Evolutionary conservation across 2,888 invertebrate species (phyloP), one percentile per base, ranked within the genome.

Genomic region (Chalcosyrphus nemorum): DNA sequence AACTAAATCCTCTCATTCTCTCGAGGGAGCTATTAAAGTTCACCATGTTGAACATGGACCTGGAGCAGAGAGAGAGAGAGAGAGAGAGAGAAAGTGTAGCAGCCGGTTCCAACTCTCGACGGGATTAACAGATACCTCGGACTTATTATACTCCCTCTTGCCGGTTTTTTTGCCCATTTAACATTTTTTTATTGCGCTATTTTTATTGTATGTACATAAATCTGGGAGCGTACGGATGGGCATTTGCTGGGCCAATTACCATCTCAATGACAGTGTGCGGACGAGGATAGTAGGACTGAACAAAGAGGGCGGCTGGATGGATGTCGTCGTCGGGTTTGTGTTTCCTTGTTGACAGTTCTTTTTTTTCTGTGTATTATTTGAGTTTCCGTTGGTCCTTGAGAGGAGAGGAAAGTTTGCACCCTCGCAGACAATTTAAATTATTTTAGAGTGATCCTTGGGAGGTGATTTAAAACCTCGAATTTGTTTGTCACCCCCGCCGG

Each of bases 241-340:
- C 70, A 70, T 70, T 70, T 57, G 45, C 50, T 59, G 21, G 59
- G 47, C 71, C 71, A 71, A 71, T 71, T 71, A 71, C 71, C 71
- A 71, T 71, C 59, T 50, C 71, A 71, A 54, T 59, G 66, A 41
- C 66, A 19, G 52, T 38, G 11, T 15, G 29, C 7, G 17, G 59
- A 27, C 35, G 19, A n/a, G 24, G 50, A 29, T 24, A 27, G 17
- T 47, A 32, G 57, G 47, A 35, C 35, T 17, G 5, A 38, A 19
- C 43, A 54, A 54, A 52, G 43, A 41, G 7, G 19, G 5, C 7
- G 29, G 24, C n/a, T 32, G 45, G 43, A 54, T 43, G 68, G 15
- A 56, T 70, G 50, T 59, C n/a, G n/a, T n/a, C n/a, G n/a, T n/a
- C 38, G 27, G 59, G 32, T 66, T 66, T 29, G 7, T 27, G 38